A percentile compares a stretch with the other conserved stretches of the same genome.
Evolutionary conservation across 2,797 vertebrate genomes (phyloP).

Genomic region (Megalops cyprinoides): DNA sequence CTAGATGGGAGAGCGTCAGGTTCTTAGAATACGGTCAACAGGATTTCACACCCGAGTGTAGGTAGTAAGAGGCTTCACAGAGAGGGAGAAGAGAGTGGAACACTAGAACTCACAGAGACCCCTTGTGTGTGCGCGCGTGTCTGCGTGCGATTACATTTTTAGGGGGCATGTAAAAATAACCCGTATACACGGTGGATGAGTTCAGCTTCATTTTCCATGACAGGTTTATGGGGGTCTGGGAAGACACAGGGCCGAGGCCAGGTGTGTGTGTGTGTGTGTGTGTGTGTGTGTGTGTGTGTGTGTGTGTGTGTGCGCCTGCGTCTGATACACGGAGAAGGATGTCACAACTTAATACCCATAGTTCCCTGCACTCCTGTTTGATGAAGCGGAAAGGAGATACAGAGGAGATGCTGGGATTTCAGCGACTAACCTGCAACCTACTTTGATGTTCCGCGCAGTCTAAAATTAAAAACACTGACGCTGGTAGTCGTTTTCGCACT

Average conservation of each 20-base stretch:
- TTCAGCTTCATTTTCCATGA: conserved; percentile 24
- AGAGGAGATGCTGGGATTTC: background rate
- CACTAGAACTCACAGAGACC: background rate
- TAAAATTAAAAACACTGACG: background rate
- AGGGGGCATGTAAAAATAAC: conserved; percentile 26
- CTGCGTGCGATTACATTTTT: conserved; percentile 25
- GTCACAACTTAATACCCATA: background rate
- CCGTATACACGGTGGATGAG: background rate
- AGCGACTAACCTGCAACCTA: conserved; percentile 4
- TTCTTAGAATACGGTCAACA: background rate
- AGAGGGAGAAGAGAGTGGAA: conserved; percentile 13
- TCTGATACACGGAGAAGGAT: background rate
- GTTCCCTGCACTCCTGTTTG: conserved; percentile 4
- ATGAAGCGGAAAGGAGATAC: background rate
- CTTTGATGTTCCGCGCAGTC: background rate
- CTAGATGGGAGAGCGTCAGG: background rate
- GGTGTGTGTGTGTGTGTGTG: too few species aligned
- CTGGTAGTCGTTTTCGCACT: conserved; percentile 12
- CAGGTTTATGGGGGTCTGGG: conserved; percentile 15
- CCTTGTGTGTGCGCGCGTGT: background rate
- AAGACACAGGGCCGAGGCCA: background rate
- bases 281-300: too few species aligned
- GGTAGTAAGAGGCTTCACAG: conserved; percentile 1
- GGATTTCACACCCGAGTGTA: background rate
- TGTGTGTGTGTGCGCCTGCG: too few species aligned